These are phyloP conservation scores for Ectemnius lituratus DNA, from an alignment of 2,888 invertebrate species.

Conservation along the genomic window DNA sequence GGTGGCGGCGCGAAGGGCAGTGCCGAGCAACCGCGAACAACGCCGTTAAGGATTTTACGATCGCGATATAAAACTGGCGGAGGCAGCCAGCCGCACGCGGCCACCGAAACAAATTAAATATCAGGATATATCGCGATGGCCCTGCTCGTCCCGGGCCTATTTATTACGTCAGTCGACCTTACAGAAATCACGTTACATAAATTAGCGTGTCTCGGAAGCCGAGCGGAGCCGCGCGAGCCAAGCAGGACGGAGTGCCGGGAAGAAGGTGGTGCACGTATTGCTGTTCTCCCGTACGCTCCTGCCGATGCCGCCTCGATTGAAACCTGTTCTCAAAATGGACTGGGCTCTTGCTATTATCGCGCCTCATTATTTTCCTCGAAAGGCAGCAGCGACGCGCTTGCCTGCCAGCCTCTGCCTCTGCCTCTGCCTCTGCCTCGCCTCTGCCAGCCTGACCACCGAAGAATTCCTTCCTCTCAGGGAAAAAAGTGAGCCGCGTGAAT, in stretches of 20 bases:
- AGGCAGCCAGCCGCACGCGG: not conserved
- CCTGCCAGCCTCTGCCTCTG: no score
- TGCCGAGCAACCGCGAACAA: slow-evolving; percentile 13
- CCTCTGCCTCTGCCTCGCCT: no score
- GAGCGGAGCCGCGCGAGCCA: not conserved
- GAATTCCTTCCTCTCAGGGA: slow-evolving; percentile 16
- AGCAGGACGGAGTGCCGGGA: no score
- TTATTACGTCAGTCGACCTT: slow-evolving; percentile 13
- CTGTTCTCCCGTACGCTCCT: no score
- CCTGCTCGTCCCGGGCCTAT: not conserved
- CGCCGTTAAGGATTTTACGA: slow-evolving; percentile 24
- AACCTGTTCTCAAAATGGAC: slow-evolving; percentile 48
- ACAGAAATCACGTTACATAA: slow-evolving; percentile 17
- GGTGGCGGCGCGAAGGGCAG: not conserved
- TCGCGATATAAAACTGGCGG: slow-evolving; percentile 15
- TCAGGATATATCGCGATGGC: not conserved
- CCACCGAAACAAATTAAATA: slow-evolving; percentile 1
- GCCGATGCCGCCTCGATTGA: slow-evolving; percentile 17
- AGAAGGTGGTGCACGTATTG: no score
- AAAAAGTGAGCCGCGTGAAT: slow-evolving; percentile 1
- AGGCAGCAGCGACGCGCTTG: not conserved
- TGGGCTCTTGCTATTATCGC: slow-evolving; percentile 35
- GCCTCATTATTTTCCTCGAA: slow-evolving; percentile 28
- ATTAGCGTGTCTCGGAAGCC: slow-evolving; percentile 28
- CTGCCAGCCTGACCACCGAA: slow-evolving; percentile 10